Evolutionary conservation across 2,113 vertebrate genomes (phyloP), one percentile per base, ranked within the genome.

Genomic region (Setophaga kirtlandii): DNA sequence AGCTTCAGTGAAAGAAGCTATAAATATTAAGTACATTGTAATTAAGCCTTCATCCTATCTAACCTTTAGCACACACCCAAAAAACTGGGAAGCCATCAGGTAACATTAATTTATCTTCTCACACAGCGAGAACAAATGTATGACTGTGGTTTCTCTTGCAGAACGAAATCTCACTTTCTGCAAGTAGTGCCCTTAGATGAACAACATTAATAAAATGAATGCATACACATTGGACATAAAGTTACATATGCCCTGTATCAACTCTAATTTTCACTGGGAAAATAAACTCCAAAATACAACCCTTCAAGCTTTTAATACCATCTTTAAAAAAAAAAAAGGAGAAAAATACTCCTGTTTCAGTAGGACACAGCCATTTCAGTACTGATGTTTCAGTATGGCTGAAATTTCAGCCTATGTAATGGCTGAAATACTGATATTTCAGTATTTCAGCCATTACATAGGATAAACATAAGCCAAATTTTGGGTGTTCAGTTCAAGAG

Each of bases 21-120:
- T 91, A 96, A 97, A 93, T 96, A 91, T 84, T 91, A 86, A 94
- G 59, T 41, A 89, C 88, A 53, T 53, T 8, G 82, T 92, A 87
- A 96, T 87, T 94, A 97, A 94, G 73, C 63, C 94, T 88, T 78
- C 11, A 11, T 95, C 93, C 93, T 94, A 64, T 42, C 78, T 90
- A 91, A 89, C 89, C 84, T 70, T 71, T 89, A 69, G 68, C 56
- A 94, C 75, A 83, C 63, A 87, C 42, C 94, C 71, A 94, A 90
- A 94, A 89, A 95, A 58, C 58, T 30, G 71, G 41, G 87, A 96
- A 94, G 50, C 69, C 81, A 90, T 73, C 33, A 90, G 24, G 58
- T 78, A 91, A 68, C 22, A 64, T 67, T 75, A 80, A 74, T 83
- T 87, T 88, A 20, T 89, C 90, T 87, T 87, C 75, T 86, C 80